Conservation (phyloP, 2,888 invertebrate genomes). For the Andrena chrysosceles region DNA sequence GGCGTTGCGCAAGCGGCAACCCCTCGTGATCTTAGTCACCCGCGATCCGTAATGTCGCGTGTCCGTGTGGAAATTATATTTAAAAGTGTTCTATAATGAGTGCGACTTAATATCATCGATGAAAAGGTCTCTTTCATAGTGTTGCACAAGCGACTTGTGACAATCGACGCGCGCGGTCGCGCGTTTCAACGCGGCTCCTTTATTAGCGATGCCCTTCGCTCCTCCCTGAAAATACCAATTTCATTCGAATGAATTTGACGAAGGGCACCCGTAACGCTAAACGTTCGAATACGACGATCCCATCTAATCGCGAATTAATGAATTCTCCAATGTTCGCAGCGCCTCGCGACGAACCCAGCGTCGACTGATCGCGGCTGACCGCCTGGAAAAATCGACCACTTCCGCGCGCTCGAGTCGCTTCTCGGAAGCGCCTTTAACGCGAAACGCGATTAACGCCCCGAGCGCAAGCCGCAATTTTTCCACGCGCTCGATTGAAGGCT, state of each 20-base stretch:
- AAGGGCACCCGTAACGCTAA: not conserved
- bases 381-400: slow-evolving; percentile 25
- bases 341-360: slow-evolving; percentile 28
- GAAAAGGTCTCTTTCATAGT: slow-evolving; percentile 32
- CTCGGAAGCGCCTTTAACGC: slow-evolving; percentile 3
- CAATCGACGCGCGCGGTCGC: slow-evolving; percentile 25
- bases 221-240: not conserved
- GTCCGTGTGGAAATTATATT: slow-evolving; percentile 61
- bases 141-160: slow-evolving; percentile 50
- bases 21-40: slow-evolving; percentile 59
- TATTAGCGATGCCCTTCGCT: slow-evolving; percentile 2
- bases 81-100: slow-evolving; percentile 57
- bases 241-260: not conserved
- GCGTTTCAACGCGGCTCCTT: not conserved
- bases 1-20: slow-evolving; percentile 50
- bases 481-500: slow-evolving; percentile 13
- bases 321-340: not conserved
- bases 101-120: slow-evolving; percentile 35
- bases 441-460: slow-evolving; percentile 26
- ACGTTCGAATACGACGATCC: not conserved
- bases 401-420: not conserved
- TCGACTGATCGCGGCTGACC: not conserved
- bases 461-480: slow-evolving; percentile 31
- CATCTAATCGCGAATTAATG: slow-evolving; percentile 2
- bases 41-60: slow-evolving; percentile 45